A percentile compares a stretch with the other conserved stretches of the same genome.
Evolutionary conservation across 2,797 vertebrate genomes (phyloP).

Genomic region (Pelochelys cantorii): DNA sequence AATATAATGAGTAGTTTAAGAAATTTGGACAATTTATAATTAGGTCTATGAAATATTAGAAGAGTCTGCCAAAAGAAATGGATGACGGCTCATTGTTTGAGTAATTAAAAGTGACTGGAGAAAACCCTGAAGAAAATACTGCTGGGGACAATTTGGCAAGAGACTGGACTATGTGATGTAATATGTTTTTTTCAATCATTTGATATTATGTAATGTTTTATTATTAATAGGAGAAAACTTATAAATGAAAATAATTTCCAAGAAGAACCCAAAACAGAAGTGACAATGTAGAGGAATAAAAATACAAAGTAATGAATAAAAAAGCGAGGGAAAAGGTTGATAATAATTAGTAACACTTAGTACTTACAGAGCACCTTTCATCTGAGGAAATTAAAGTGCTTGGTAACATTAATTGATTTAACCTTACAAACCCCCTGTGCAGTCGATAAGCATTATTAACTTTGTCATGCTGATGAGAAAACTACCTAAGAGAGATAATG

Average conservation of each 20-base stretch:
- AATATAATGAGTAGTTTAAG: background rate
- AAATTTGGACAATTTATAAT: background rate
- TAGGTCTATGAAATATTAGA: background rate
- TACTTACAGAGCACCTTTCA: slow-evolving; percentile 8
- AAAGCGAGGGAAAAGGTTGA: background rate
- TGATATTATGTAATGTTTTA: background rate
- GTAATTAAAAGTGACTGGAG: background rate
- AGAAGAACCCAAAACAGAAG: slow-evolving; percentile 1
- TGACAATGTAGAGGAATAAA: background rate
- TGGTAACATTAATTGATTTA: slow-evolving; percentile 12
- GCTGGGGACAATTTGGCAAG: background rate
- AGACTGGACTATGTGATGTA: background rate
- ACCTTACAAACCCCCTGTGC: background rate
- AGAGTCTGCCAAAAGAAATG: background rate
- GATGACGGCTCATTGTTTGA: background rate
- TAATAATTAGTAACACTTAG: slow-evolving; percentile 2
- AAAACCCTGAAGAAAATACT: background rate
- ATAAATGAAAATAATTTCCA: slow-evolving; percentile 1
- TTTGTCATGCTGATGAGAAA: slow-evolving; percentile 17
- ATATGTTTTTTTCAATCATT: background rate
- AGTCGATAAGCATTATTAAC: background rate
- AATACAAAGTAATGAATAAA: background rate
- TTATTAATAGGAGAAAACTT: background rate
- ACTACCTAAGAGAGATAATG: slow-evolving; percentile 9
- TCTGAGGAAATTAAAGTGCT: slow-evolving; percentile 13